Base-by-base conservation (phyloP, 2,113 vertebrate species). In the Tangachromis dhanisi region DNA sequence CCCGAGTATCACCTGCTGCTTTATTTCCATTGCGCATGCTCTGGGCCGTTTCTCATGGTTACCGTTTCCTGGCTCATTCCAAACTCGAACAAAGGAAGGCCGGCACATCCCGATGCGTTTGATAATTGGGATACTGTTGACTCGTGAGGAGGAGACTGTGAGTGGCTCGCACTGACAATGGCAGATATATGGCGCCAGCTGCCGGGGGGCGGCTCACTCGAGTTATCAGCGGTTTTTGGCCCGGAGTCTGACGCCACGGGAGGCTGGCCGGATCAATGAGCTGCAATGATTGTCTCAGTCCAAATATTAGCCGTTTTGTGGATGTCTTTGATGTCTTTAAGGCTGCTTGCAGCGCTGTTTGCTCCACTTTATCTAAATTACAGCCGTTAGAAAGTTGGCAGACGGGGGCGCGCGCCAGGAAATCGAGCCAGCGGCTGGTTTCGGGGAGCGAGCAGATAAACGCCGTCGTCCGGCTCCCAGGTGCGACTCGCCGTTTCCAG, bases 261-360 rank as follows among this genome's bases (percentile, higher is more conserved):
- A 76, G 68, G 89, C 92, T 31, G 91, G 66, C 26, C 49, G 54
- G 96, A 97, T 98, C 97, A 96, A 97, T 98, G 94, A 17, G 91
- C 95, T 95, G 92, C 93, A 97, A 97, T 96, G 83, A 97, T 97
- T 96, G 94, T 88, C 96, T 88, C 92, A 96, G 95, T 96, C 95
- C 92, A 96, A 96, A 93, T 96, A 96, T 97, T 97, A 93, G 94
- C 96, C 90, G 90, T 92, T 94, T 49, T 85, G 84, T 61, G 86
- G 80, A 79, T 91, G 94, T 95, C 96, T 97, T 96, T 96, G 90
- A 94, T 93, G 93, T 95, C 92, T 94, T 94, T 89, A 90, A 91
- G 93, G 88, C 85, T 71, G 81, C 47, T 85, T 47, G 8, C 80
- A 31, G 17, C 90, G 17, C 10, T 94, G 91, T 96, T 95, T 95